These are phyloP conservation scores for Hemibates koningsi DNA, from an alignment of 2,113 vertebrate species.

Conservation along the genomic window DNA sequence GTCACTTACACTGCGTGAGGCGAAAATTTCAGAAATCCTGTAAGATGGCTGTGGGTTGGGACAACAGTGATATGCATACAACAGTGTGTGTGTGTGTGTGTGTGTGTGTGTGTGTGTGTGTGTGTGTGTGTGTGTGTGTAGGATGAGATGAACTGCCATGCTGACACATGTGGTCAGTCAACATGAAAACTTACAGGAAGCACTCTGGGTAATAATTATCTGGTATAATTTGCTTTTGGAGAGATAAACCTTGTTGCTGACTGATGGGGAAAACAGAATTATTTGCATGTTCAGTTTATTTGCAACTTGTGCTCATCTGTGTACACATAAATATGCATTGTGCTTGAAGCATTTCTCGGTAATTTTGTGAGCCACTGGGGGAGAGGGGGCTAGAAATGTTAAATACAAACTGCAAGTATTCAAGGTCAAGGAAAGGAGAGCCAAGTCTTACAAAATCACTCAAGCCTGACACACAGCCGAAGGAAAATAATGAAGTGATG, in stretches of 20 bases:
- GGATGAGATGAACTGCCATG: not conserved
- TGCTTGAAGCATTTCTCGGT: slow-evolving; percentile 9
- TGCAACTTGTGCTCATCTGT: slow-evolving; percentile 5
- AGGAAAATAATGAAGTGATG: not conserved
- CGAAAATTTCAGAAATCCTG: not conserved
- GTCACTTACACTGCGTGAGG: slow-evolving; percentile 36
- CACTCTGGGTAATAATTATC: slow-evolving; percentile 42
- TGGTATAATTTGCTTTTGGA: slow-evolving; percentile 32
- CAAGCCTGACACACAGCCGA: not conserved
- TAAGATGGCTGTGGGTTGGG: not conserved
- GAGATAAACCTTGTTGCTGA: slow-evolving; percentile 49
- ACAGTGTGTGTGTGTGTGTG: not conserved
- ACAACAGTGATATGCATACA: not conserved
- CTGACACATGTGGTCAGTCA: slow-evolving; percentile 22
- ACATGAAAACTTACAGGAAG: slow-evolving; percentile 19
- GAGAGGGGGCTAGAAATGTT: not conserved
- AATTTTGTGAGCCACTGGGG: not conserved
- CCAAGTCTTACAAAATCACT: not conserved
- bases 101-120: not conserved
- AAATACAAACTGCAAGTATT: not conserved
- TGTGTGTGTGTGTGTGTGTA: not conserved
- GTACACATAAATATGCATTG: slow-evolving; percentile 30
- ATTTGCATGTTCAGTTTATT: slow-evolving; percentile 32
- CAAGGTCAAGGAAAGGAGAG: slow-evolving; percentile 14
- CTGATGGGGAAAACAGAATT: slow-evolving; percentile 39